Conservation (phyloP, 2,797 vertebrate genomes). For the Loriculus beryllinus region DNA sequence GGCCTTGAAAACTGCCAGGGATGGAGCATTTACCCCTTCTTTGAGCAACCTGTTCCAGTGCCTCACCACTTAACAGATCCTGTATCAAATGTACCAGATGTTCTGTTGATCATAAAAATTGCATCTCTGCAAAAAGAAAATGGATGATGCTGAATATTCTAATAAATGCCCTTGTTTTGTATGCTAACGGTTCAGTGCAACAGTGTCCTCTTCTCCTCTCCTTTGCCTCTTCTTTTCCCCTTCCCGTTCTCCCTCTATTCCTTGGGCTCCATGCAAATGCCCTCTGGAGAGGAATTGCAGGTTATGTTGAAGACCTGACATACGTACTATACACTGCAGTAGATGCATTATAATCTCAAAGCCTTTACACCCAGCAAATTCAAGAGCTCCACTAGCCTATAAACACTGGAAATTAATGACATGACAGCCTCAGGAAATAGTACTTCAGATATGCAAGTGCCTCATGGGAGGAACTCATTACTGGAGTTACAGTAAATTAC, state of each 20-base stretch:
- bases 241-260: not conserved
- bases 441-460: not conserved
- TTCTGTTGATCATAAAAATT: not conserved
- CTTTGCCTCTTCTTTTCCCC: not conserved
- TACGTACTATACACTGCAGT: not conserved
- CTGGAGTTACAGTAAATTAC: slow-evolving; percentile 51
- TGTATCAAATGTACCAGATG: not conserved
- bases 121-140: not conserved
- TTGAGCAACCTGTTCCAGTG: not conserved
- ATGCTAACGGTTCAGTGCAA: not conserved
- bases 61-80: not conserved
- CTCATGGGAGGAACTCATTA: slow-evolving; percentile 49
- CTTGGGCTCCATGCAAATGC: not conserved
- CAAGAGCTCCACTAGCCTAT: not conserved
- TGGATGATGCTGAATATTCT: not conserved
- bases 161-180: not conserved
- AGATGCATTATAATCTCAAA: not conserved
- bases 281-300: not conserved
- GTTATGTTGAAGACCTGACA: not conserved
- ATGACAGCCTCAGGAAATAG: slow-evolving; percentile 23
- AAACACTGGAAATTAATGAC: slow-evolving; percentile 42
- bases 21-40: not conserved
- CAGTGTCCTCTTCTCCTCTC: not conserved
- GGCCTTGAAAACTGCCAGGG: not conserved
- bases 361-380: not conserved